Base-by-base conservation (phyloP, 2,888 invertebrate genomes). In the Microplitis deprimator region DNA sequence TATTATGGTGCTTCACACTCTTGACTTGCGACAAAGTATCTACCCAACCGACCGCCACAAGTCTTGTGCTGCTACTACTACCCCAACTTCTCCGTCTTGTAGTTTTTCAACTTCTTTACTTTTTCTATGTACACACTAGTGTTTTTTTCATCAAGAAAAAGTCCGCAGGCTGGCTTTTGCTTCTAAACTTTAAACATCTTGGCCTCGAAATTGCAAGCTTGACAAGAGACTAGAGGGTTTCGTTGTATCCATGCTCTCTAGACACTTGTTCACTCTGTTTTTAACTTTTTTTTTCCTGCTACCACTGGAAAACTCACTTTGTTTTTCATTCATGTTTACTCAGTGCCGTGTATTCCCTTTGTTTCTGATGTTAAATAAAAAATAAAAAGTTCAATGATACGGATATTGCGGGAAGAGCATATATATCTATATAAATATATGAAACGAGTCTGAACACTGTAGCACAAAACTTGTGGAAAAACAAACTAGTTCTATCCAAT, bases 401-500 rank as follows among this genome's bases (percentile, higher is more conserved):
- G 50, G 50, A 50, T 50, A 50, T 50, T 50, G 50, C 50, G 13
- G 50, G 8, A 13, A 13, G 50, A 13, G 50, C 6, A 8, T 10
- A 3, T 50, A 13, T 50, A 50, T 29, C 29, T 29, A 4, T 29
- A 29, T 29, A 29, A 29, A 29, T 29, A 29, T 29, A 29, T 29
- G 4, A 60, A 62, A 29, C 4, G 29, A 29, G 29, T 29, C 29
- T 29, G 29, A 71, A 64, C 62, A 77, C 80, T 77, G 77, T 79
- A 77, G 62, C 13, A 6, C 50, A 20, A 29, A 39, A 41, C 38
- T 64, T 50, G n/a, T 39, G 62, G 76, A 78, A 81, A 80, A 78
- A 62, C n/a, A 8, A 81, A 78, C 78, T 77, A 81, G 77, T 80
- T 79, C 77, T 80, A 76, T 81, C 81, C 81, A 83, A 83, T 83